phyloP scores from a whole-genome alignment of 1,140 invertebrate genomes.

The Dreissena rostriformis region DNA sequence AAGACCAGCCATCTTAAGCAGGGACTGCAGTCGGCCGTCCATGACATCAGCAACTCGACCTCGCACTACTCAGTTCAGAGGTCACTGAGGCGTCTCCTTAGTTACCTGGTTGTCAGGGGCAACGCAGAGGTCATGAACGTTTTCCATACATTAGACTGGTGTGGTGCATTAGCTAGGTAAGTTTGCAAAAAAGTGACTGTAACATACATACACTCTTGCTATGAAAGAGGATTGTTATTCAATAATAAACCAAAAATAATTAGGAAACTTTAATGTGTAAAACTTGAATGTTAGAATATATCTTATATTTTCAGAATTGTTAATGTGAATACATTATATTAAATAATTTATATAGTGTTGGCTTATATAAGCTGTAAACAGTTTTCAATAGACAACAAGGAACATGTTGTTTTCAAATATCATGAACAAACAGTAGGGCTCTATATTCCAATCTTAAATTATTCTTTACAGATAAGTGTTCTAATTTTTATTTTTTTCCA shows the following conservation, averaged over 20 bases:
- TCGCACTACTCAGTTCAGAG: constrained; percentile 72
- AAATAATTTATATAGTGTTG: no score
- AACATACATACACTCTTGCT: no score
- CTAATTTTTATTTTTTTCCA: no score
- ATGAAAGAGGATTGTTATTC: background rate
- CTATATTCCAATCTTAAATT: background rate
- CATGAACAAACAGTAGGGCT: no score
- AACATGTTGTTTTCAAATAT: no score
- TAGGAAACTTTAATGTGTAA: no score
- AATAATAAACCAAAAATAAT: no score
- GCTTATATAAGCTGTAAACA: no score
- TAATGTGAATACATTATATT: no score
- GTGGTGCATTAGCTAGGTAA: constrained; percentile 68
- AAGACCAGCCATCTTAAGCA: constrained; percentile 64
- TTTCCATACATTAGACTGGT: constrained; percentile 69
- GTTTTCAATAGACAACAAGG: no score
- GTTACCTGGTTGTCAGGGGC: constrained; percentile 65
- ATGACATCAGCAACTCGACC: constrained; percentile 73
- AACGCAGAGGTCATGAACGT: constrained; percentile 55
- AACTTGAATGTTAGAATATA: no score
- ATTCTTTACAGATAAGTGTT: background rate
- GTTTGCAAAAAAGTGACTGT: background rate
- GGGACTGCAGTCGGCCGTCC: constrained; percentile 67
- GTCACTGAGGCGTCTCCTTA: constrained; percentile 66
- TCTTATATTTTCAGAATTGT: no score